Evolutionary conservation across 2,888 invertebrate genomes (phyloP), one percentile per base, ranked within the genome.

Genomic region (Drosophila pullipes): DNA sequence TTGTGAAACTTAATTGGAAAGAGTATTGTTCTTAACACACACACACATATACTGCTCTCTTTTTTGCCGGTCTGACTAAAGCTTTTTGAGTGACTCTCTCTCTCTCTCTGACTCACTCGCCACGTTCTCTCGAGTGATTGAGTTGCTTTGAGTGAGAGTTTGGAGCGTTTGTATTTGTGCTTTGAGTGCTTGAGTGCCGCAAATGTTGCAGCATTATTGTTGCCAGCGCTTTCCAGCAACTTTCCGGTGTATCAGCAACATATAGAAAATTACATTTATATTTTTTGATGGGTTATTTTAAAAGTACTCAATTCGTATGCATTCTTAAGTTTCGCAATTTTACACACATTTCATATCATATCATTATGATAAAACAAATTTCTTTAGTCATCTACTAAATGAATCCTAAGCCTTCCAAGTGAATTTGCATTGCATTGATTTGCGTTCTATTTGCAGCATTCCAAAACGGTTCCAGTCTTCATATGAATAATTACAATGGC

Each of bases 121-220:
- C 4, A 9, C 28, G 53, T 53, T 13, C 77, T 69, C 73, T 67
- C 70, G 76, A 76, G 76, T 60, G 35, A 3, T 68, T 74, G 47
- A 58, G 62, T 47, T 33, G 13, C 44, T 54, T 70, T 59, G 44
- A 54, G 58, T 39, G 53, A 30, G 5, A 9, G 6, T 4, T 25
- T 41, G 68, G 54, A 54, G 72, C 59, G 44, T 41, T 57, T 31
- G 37, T 30, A 11, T 54, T 61, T 58, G 35, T 18, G 22, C 22
- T 52, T 50, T 50, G 58, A 71, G 60, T 54, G 25, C 18, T 7
- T 22, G 2, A 22, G n/a, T 57, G 16, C 22, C 33, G 11, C 37
- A 55, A 25, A 73, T 75, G 80, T 83, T 82, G 85, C 80, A 5
- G 84, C 61, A 82, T 50, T 57, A 76, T 76, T 79, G 76, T 64